Percentiles rank a stretch among this genome's conserved stretches.
These are phyloP conservation scores for Papilio polytes DNA, from an alignment of 1,140 invertebrate genomes.

Conservation along the genomic window DNA sequence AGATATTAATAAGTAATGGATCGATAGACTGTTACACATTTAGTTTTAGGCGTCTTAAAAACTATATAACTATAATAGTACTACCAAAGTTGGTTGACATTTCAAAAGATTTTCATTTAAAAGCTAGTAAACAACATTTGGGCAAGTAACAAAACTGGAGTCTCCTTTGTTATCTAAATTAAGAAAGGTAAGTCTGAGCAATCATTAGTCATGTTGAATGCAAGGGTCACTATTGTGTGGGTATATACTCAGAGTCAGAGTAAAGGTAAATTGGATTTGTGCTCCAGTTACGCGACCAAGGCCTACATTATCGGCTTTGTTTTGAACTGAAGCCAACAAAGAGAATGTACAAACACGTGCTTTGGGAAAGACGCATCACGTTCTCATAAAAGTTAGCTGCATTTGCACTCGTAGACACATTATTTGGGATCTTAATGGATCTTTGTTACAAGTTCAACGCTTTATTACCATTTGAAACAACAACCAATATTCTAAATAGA, in stretches of 20 bases:
- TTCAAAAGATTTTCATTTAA: not conserved
- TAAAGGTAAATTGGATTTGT: slow-evolving; percentile 59
- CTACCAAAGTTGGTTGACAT: not conserved
- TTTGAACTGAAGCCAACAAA: slow-evolving; percentile 61
- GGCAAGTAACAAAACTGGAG: not conserved
- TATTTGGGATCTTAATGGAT: not conserved
- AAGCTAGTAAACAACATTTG: not conserved
- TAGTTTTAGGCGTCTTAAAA: not conserved
- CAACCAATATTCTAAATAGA: not conserved
- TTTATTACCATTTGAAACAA: not conserved
- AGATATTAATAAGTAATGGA: not conserved
- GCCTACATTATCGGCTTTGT: slow-evolving; percentile 52
- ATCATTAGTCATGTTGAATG: slow-evolving; percentile 7
- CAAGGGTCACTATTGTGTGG: slow-evolving; percentile 35
- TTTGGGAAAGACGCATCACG: not conserved
- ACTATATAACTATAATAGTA: not conserved
- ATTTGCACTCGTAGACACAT: not conserved
- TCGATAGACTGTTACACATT: not conserved
- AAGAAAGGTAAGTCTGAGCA: not conserved
- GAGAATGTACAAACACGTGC: slow-evolving; percentile 27
- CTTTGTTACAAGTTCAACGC: not conserved
- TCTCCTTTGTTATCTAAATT: not conserved
- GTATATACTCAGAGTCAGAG: slow-evolving; percentile 44
- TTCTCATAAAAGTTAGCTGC: too few species aligned
- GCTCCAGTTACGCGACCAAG: slow-evolving; percentile 60